Evolutionary conservation across 2,888 invertebrate genomes (phyloP), one percentile per base, ranked within the genome.

Genomic region (Trichopria drosophilae): DNA sequence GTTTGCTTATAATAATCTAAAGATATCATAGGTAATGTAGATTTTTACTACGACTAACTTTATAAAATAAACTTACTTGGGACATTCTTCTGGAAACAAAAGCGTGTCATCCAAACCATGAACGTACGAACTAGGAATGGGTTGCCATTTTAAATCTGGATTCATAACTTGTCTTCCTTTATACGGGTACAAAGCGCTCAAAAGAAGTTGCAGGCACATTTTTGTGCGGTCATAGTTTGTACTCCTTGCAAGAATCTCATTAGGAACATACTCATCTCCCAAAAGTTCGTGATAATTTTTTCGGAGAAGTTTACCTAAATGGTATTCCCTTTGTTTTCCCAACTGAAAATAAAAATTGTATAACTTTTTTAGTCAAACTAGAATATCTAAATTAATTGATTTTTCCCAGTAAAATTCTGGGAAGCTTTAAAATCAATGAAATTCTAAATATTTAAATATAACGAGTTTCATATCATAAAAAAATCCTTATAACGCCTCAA

Each of bases 161-260:
- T 81, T 80, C 84, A 84, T 85, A 44, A 64, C 72, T 64, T 84
- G 82, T 1, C 71, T 66, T 1, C 68, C 71, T 10, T 69, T 60
- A 0, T 86, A 85, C 1, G 84, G 85, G 69, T 82, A 89, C 28
- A 90, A 68, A 0, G 84, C 87, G 1, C 87, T 82, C 48, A 87
- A 73, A 3, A 85, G 84, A 19, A 85, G 76, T 55, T 85, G 77
- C 0, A 84, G 85, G 3, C 86, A 86, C 83, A 86, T 85, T 72
- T 89, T 81, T 0, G 90, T 88, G 35, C 90, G 78, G 39, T 85
- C 84, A 64, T 79, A 84, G 65, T 86, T 82, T 0, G 89, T 87
- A 24, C 85, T 86, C 34, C 82, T 77, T 6, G 82, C 75, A 35
- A 63, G 63, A 6, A 69, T 57, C 1, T 58, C 39, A 1, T 63